phyloP scores from a whole-genome alignment of 1,140 invertebrate genomes.

The Tetramorium parvispinum region DNA sequence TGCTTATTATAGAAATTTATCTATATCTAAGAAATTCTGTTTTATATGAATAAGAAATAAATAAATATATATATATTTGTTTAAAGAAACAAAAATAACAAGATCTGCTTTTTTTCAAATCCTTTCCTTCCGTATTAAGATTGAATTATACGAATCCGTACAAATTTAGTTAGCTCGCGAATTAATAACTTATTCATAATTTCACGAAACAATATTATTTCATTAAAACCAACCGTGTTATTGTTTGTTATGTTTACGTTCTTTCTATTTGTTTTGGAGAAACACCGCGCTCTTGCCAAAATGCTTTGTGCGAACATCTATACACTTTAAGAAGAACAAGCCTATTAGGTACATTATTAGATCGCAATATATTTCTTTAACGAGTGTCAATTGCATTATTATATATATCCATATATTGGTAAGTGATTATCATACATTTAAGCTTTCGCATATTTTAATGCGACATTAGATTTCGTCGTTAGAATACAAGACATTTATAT shows the following conservation, averaged over 20 bases:
- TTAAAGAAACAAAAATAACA: not conserved
- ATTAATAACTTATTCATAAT: not conserved
- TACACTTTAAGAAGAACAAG: not conserved
- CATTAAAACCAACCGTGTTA: too few species aligned
- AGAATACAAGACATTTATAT: too few species aligned
- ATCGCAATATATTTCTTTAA: not conserved
- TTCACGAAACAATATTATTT: too few species aligned
- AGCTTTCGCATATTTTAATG: too few species aligned
- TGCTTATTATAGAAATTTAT: conserved; percentile 12
- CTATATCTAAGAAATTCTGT: not conserved
- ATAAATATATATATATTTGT: not conserved
- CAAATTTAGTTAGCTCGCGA: not conserved
- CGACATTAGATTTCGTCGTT: too few species aligned
- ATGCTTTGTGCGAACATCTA: not conserved
- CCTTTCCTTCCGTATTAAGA: not conserved
- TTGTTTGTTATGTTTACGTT: too few species aligned
- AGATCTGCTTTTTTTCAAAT: not conserved
- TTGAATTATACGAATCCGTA: not conserved
- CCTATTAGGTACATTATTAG: not conserved
- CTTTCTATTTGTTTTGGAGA: too few species aligned
- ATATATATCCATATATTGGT: not conserved
- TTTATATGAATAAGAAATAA: not conserved
- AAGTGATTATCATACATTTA: not conserved
- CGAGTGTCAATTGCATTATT: not conserved
- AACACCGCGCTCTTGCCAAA: not conserved